Base-by-base conservation (phyloP, 2,888 invertebrate genomes). In the Aleiodes alternator region DNA sequence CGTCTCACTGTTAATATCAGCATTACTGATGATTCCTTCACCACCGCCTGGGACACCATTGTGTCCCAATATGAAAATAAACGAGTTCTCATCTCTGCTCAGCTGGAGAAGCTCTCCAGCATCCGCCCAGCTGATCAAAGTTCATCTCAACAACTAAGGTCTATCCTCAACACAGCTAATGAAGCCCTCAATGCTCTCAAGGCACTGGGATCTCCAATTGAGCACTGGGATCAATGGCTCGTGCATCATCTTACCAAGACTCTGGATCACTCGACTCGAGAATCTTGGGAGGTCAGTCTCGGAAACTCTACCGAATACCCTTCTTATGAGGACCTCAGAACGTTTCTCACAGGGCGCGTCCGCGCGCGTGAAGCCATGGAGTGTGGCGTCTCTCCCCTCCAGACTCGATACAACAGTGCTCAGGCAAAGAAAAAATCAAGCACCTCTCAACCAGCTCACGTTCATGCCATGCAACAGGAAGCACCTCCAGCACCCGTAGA, bases 21-120 rank as follows among this genome's bases (percentile, higher is more conserved):
- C 31, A 23, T 70, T 11, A 69, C 73, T 12, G 56, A 57, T 7
- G 75, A 75, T 6, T 72, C 72, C 3, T 72, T 75, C 34, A 9
- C 12, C 0, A 12, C 43, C 4, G 48, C 75, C 0, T 75, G 75
- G 75, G 71, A 59, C 29, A 12, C 56, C 8, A n/a, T 75, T 3
- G 9, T 51, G 4, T 6, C 9, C 1, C 16, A 56, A 14, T 75
- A 66, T 11, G 72, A 75, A 3, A 72, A 75, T 48, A 75, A 75
- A 11, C 38, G 66, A 6, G 11, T 55, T 0, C 43, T 68, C 14
- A 57, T 75, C 51, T 66, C 38, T 11, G 48, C 75, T 0, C 66
- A 75, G n/a, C 50, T 75, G 9, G 71, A 66, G n/a, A 9, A 29
- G 8, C 48, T 75, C 9, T 64, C 55, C 31, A 8, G 6, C 4